These are phyloP conservation scores for Petrosia ficiformis DNA, from an alignment of 37 sponge, comb jelly and placozoan genomes.

Conservation along the genomic window DNA sequence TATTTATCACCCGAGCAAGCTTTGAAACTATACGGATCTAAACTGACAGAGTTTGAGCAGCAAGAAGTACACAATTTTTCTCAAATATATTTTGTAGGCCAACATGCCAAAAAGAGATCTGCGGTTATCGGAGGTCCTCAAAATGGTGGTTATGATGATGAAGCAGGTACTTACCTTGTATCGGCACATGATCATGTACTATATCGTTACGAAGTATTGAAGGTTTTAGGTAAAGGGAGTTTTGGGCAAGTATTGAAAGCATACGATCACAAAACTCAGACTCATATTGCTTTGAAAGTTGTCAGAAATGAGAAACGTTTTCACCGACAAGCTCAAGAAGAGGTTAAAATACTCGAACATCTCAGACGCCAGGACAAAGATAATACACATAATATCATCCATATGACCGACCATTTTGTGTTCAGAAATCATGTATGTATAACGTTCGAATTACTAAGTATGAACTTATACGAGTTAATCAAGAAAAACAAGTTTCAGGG, in stretches of 20 bases:
- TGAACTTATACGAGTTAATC: constrained; percentile 98
- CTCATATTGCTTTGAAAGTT: constrained; percentile 92
- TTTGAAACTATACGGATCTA: constrained; percentile 87
- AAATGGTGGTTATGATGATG: constrained; percentile 95
- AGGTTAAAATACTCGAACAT: constrained; percentile 92
- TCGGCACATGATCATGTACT: constrained; percentile 91
- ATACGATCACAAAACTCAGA: constrained; percentile 93
- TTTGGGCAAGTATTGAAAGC: constrained; percentile 98
- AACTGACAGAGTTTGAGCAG: constrained; percentile 89
- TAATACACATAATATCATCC: constrained; percentile 89
- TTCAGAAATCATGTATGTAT: constrained; percentile 97
- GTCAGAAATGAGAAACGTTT: constrained; percentile 97
- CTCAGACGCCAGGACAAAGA: constrained; percentile 90
- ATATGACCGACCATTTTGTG: constrained; percentile 88
- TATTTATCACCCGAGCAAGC: constrained; percentile 87
- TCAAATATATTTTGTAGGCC: constrained; percentile 94
- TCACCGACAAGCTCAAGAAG: constrained; percentile 94
- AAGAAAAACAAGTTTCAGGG: constrained; percentile 99
- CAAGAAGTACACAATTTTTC: constrained; percentile 88
- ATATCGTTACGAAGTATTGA: constrained; percentile 95
- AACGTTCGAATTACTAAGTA: constrained; percentile 96
- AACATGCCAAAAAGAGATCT: constrained; percentile 87
- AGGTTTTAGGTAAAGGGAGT: constrained; percentile 94
- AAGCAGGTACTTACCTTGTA: constrained; percentile 77
- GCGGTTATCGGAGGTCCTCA: constrained; percentile 78